Conservation (phyloP, 2,113 vertebrate species). For the Archilochus colubris region DNA sequence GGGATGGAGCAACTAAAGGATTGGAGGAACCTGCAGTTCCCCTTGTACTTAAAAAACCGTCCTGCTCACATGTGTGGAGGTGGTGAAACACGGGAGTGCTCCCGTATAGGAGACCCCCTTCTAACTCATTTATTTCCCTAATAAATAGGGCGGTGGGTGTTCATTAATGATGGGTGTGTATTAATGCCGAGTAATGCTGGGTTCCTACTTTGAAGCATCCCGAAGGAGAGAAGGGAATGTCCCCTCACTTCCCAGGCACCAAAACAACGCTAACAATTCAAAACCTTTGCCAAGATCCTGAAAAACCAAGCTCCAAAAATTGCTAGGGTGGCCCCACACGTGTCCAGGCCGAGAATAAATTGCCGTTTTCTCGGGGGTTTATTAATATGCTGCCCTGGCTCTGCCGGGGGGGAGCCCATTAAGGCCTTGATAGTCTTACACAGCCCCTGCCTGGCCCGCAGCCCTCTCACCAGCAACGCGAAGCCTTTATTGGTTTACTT, state of each 20-base stretch:
- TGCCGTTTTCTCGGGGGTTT: background rate
- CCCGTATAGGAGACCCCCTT: background rate
- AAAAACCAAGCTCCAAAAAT: background rate
- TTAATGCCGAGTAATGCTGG: background rate
- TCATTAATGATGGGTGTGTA: background rate
- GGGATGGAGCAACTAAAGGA: background rate
- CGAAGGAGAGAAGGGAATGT: rapidly evolving
- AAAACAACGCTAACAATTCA: background rate
- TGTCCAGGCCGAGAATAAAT: background rate
- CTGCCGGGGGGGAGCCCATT: background rate
- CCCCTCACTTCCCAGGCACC: background rate
- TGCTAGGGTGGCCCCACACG: background rate
- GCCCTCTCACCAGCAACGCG: conserved; percentile 50
- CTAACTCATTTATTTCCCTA: background rate
- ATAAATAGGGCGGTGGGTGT: background rate
- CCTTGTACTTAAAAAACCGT: background rate
- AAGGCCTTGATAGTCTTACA: background rate
- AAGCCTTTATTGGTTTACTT: conserved; percentile 77
- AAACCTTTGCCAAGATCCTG: background rate
- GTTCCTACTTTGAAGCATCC: background rate
- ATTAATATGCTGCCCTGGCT: background rate
- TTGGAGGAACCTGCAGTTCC: background rate
- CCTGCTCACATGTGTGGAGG: background rate
- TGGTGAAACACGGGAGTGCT: background rate
- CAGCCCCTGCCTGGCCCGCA: conserved; percentile 29